Conservation (phyloP, 1,140 invertebrate species). For the Drosophila sturtevanti region DNA sequence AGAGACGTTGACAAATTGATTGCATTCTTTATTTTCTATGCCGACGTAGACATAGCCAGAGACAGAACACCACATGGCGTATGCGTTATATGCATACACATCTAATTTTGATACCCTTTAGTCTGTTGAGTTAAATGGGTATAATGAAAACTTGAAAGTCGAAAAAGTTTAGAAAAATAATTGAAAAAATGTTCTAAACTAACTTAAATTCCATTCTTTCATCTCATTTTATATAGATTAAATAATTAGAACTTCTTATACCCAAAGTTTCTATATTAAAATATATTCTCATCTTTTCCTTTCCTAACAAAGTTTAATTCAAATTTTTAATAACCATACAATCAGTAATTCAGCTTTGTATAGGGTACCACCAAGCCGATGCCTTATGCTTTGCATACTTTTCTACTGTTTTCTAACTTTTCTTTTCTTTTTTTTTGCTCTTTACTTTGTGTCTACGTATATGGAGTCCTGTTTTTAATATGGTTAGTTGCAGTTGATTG, state of each 20-base stretch:
- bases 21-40: constrained; percentile 76
- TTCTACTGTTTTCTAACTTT: not conserved
- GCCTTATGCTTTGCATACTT: not conserved
- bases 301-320: too few relatives aligned
- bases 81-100: constrained; percentile 50
- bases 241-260: too few relatives aligned
- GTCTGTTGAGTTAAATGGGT: not conserved
- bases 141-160: not conserved
- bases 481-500: constrained; percentile 77
- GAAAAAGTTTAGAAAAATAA: too few relatives aligned
- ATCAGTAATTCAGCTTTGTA: not conserved
- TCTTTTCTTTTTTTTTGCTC: not conserved
- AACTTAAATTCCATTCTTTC: too few relatives aligned
- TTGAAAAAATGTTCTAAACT: too few relatives aligned
- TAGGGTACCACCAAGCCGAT: not conserved
- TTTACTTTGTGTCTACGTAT: constrained; percentile 10
- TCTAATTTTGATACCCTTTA: constrained; percentile 1
- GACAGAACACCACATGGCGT: constrained; percentile 63
- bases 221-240: too few relatives aligned
- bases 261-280: too few relatives aligned
- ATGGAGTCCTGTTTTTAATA: constrained; percentile 57
- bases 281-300: too few relatives aligned
- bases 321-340: too few relatives aligned
- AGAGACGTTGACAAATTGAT: constrained; percentile 79
- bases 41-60: constrained; percentile 25